These are phyloP conservation scores for Oreochromis grahami DNA, from an alignment of 2,797 vertebrate genomes.

Conservation along the genomic window DNA sequence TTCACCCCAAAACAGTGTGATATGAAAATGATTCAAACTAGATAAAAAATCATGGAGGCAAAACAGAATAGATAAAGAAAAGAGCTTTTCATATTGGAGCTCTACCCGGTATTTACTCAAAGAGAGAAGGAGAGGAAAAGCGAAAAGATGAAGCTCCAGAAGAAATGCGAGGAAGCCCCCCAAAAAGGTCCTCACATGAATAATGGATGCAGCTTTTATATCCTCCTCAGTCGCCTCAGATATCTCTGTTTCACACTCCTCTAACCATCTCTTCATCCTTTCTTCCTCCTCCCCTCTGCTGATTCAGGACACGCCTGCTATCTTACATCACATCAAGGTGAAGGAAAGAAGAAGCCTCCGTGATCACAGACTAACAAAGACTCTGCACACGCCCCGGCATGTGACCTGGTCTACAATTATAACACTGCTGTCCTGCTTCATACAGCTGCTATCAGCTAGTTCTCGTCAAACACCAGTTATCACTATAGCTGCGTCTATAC, in stretches of 20 bases:
- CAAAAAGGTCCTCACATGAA: slow-evolving; percentile 35
- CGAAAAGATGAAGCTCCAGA: slow-evolving; percentile 1
- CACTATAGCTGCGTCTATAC: neutral
- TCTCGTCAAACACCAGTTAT: neutral
- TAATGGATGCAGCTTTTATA: slow-evolving; percentile 46
- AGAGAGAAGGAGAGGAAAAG: neutral
- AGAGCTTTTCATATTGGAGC: neutral
- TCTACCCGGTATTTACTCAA: neutral
- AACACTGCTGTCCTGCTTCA: neutral
- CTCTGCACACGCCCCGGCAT: neutral
- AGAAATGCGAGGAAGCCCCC: neutral
- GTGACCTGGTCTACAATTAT: neutral
- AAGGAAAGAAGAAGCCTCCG: neutral
- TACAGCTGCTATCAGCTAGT: neutral
- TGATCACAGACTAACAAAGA: neutral
- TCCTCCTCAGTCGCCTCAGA: neutral
- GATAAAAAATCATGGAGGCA: neutral
- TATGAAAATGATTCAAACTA: neutral
- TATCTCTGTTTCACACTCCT: neutral
- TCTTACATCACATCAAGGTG: neutral
- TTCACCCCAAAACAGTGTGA: neutral
- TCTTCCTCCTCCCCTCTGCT: neutral
- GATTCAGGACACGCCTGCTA: neutral
- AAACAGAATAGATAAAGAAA: neutral
- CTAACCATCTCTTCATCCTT: neutral